Conservation (phyloP, 2,113 vertebrate species). For the Cynopterus brachyotis region DNA sequence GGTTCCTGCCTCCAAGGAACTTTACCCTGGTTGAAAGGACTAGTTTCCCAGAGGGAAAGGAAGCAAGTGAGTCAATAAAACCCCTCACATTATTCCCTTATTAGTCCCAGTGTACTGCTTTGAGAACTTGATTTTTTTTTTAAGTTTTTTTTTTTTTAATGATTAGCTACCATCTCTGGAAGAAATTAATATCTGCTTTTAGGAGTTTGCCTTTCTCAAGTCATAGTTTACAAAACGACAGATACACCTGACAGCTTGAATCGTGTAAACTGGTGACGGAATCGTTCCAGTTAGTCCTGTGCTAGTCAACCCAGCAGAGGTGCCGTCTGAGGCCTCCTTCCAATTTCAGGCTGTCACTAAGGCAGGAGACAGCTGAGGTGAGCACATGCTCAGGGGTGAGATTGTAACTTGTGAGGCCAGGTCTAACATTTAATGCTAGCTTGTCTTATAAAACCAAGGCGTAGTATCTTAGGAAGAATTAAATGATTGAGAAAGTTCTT, state of each 20-base stretch:
- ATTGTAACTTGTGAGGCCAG: slow-evolving; percentile 21
- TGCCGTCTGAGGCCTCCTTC: background rate
- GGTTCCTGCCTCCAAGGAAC: background rate
- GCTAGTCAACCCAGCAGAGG: background rate
- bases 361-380: background rate
- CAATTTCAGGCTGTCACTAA: background rate
- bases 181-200: background rate
- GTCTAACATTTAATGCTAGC: background rate
- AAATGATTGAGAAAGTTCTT: background rate
- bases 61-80: background rate
- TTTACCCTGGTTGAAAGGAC: background rate
- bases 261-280: background rate
- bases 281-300: rapidly evolving
- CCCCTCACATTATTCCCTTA: background rate
- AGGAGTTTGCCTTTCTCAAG: slow-evolving; percentile 5
- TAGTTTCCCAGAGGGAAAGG: background rate
- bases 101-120: background rate
- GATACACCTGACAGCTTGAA: background rate
- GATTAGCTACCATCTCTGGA: background rate
- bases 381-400: background rate
- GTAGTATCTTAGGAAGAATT: background rate
- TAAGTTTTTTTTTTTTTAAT: background rate
- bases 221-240: slow-evolving; percentile 15
- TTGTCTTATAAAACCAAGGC: background rate
- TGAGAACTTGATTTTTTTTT: background rate